Evolutionary conservation across 2,113 vertebrate genomes (phyloP), one percentile per base, ranked within the genome.

Genomic region (Numenius arquata): DNA sequence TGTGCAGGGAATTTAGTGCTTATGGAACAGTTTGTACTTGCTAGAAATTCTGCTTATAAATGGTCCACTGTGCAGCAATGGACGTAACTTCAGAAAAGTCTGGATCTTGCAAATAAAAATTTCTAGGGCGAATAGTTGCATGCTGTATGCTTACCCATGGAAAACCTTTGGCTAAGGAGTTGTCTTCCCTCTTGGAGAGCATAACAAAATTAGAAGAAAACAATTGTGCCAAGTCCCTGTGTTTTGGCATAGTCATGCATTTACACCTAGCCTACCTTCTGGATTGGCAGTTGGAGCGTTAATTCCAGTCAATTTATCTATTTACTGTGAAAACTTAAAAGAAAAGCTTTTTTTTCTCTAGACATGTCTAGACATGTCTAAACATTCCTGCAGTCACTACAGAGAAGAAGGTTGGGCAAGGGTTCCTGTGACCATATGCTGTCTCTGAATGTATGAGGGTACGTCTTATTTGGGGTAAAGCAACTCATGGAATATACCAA

Each of bases 361-460:
- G 6, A 13, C 5, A 5, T 5, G 5, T 12, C 0, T 74, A 6
- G n/a, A n/a, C n/a, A n/a, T n/a, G n/a, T n/a, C n/a, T 21, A 88
- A 91, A 56, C 1, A 2, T 58, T 78, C 8, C 62, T 34, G 11
- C 2, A 88, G 23, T 45, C 41, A 55, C 34, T 34, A 18, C 8
- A 53, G 50, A 70, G 12, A 41, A 73, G 30, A 52, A 68, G 9
- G 5, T 2, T 59, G 34, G 23, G 21, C 30, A 91, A 48, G 18
- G 9, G 13, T 76, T 90, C 27, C 25, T 48, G 32, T 61, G 34
- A 9, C 53, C 5, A 2, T 47, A 9, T 72, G 22, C 21, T 90
- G 1, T 34, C 8, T 61, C 52, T 76, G 72, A 56, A 43, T 41
- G 30, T 48, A 43, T 3, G 4, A 56, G 18, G 21, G 12, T 40